Evolutionary conservation across 64 coral and sea anemone genomes (phyloP), one percentile per base, ranked within the genome.

Genomic region (Porites australiensis): DNA sequence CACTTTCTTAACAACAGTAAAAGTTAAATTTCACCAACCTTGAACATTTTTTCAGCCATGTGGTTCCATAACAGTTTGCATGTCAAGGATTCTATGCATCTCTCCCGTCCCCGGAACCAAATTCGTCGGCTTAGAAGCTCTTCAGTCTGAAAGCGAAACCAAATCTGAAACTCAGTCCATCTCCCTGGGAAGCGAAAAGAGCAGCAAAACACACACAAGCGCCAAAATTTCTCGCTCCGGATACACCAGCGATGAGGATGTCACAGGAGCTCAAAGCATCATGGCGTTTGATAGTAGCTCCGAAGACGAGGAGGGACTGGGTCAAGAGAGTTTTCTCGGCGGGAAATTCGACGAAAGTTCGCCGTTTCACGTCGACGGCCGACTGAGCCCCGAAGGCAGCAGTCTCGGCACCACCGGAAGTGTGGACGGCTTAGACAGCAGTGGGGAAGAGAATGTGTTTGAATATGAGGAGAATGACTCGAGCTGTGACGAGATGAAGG

Each of bases 261-360:
- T 88, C 11, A 94, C 75, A 2, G 89, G 92, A 13, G 77, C 95
- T 8, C 95, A 98, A 44, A 93, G 80, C 37, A 98, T 98, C 27
- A 98, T 98, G 88, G 90, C 96, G 5, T 98, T 98, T 93, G 96
- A 98, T 51, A 98, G 96, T 67, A 98, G 96, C 58, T 95, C 96
- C 21, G 96, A 98, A n/a, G 96, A 98, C 58, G 96, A 98, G 64
- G 96, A 98, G 6, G 95, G 95, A 58, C 65, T 96, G 54, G 91
- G 87, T 1, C 50, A 78, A 12, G 92, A 96, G 20, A 89, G 87
- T 69, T 95, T 95, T 82, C 75, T 95, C 49, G 94, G 85, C 75
- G 77, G 75, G 71, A 93, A 94, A 77, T 98, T 92, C 71, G 96
- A 79, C 50, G 89, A 58, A 27, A 88, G 86, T 5, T 95, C 96